Conservation (phyloP, 2,113 vertebrate species). For the Pyrgilauda ruficollis region DNA sequence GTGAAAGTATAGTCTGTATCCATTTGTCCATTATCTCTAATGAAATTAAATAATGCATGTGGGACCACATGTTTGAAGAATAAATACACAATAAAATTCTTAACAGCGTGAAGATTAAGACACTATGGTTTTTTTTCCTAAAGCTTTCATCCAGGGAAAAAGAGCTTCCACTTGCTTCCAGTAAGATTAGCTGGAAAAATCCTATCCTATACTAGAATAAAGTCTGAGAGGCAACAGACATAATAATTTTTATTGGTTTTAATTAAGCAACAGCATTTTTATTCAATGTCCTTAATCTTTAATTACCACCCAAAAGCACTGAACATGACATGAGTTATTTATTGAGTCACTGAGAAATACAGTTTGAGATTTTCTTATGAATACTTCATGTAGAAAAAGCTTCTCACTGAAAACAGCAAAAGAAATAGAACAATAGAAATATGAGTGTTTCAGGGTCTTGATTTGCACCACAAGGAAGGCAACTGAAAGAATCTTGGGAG, state of each 20-base stretch:
- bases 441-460: not conserved
- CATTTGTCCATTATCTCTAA: conserved; percentile 55
- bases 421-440: not conserved
- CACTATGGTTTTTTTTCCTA: conserved; percentile 18
- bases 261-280: conserved; percentile 21
- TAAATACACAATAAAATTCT: conserved; percentile 56
- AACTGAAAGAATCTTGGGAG: not conserved
- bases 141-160: conserved; percentile 46
- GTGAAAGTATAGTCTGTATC: conserved; percentile 14
- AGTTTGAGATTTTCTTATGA: conserved; percentile 5
- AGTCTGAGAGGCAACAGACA: not conserved
- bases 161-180: conserved; percentile 27
- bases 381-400: not conserved
- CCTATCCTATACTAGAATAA: not conserved
- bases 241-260: conserved; percentile 30
- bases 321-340: conserved; percentile 22
- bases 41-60: conserved; percentile 60
- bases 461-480: not conserved
- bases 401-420: not conserved
- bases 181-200: conserved; percentile 37
- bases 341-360: not conserved
- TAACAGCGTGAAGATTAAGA: conserved; percentile 47
- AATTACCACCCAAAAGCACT: conserved; percentile 12
- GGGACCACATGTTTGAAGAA: conserved; percentile 25
- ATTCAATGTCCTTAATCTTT: conserved; percentile 30